Percentiles rank a stretch among this genome's conserved stretches.
Evolutionary conservation across 1,140 invertebrate species (phyloP).

Genomic region (Hesperophylax magnus): DNA sequence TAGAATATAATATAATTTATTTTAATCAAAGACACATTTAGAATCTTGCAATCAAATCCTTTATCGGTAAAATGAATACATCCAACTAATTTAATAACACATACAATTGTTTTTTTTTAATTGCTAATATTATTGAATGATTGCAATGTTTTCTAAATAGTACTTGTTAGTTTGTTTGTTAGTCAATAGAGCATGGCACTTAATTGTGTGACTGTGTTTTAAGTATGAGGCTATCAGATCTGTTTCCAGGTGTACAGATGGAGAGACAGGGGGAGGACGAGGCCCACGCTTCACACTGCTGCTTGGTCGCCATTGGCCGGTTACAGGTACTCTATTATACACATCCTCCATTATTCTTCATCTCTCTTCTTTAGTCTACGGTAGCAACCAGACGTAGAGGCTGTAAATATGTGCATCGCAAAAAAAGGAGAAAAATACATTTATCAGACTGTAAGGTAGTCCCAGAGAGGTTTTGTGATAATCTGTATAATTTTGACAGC

Average conservation of each 20-base stretch:
- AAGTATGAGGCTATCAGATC: slow-evolving; percentile 70
- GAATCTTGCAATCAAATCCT: not conserved
- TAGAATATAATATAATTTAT: not conserved
- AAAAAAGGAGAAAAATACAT: too few species aligned
- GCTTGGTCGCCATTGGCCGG: slow-evolving; percentile 97
- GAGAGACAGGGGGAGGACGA: slow-evolving; percentile 88
- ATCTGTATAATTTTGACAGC: too few species aligned
- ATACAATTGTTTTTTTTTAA: not conserved
- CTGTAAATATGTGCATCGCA: too few species aligned
- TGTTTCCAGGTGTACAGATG: slow-evolving; percentile 86
- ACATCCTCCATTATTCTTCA: too few species aligned
- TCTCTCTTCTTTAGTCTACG: too few species aligned
- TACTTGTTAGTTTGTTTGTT: not conserved
- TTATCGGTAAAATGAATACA: not conserved
- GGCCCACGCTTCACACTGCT: slow-evolving; percentile 88
- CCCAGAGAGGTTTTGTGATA: too few species aligned
- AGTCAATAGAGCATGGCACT: slow-evolving; percentile 51
- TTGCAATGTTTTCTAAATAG: not conserved
- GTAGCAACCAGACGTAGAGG: too few species aligned
- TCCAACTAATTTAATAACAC: not conserved
- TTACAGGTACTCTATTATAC: slow-evolving; percentile 71
- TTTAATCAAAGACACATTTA: not conserved
- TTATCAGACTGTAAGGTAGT: too few species aligned
- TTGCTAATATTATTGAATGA: not conserved
- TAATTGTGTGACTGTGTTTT: slow-evolving; percentile 59